A percentile compares a stretch with the other conserved stretches of the same genome.
These are phyloP conservation scores for Atethmia centrago DNA, from an alignment of 2,888 invertebrate genomes.

Conservation along the genomic window DNA sequence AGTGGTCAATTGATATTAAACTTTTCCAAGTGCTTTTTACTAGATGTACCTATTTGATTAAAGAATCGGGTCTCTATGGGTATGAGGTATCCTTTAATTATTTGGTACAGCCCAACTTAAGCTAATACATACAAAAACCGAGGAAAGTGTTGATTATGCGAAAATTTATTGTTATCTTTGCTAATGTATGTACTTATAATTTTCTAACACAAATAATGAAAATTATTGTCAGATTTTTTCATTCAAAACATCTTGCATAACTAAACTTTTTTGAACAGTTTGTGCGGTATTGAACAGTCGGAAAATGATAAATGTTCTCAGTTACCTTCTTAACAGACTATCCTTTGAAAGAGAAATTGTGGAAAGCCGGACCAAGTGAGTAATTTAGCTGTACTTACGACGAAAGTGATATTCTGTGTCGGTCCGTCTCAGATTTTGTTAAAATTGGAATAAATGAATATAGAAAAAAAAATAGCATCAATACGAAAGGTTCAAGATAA, in stretches of 20 bases:
- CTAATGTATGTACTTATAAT: no score
- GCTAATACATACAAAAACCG: background rate
- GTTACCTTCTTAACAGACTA: slow-evolving; percentile 14
- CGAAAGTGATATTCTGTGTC: slow-evolving; percentile 34
- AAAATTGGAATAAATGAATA: background rate
- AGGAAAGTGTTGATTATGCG: background rate
- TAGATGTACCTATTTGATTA: background rate
- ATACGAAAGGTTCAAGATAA: background rate
- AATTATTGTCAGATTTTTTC: background rate
- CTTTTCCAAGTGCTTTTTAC: background rate
- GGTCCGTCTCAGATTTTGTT: background rate
- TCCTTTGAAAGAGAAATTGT: slow-evolving; percentile 38
- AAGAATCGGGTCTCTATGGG: background rate
- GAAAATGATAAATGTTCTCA: slow-evolving; percentile 40
- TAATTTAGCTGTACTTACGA: slow-evolving; percentile 12
- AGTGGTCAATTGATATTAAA: background rate
- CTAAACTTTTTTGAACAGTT: background rate
- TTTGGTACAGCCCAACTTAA: background rate
- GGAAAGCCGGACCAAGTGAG: slow-evolving; percentile 14
- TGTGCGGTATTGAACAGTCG: background rate
- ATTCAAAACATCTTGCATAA: slow-evolving; percentile 18
- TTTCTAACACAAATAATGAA: background rate
- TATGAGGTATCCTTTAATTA: background rate
- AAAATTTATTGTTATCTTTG: background rate
- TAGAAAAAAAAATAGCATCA: no score